A percentile compares a stretch with the other conserved stretches of the same genome.
These are phyloP conservation scores for Portevinia maculata DNA, from an alignment of 2,888 invertebrate species.

Conservation along the genomic window DNA sequence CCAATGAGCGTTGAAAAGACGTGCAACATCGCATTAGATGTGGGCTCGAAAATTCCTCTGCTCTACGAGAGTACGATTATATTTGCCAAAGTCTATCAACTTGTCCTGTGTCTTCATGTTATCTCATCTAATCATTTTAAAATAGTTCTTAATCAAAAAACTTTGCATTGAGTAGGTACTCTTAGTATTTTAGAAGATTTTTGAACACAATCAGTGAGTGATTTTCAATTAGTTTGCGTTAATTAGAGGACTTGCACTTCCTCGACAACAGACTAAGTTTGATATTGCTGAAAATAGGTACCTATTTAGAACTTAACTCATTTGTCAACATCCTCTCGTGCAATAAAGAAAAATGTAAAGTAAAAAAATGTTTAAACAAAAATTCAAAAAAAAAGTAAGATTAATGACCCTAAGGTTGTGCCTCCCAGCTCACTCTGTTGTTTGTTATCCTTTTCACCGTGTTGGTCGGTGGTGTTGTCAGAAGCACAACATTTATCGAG, in stretches of 20 bases:
- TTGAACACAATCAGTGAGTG: conserved; percentile 35
- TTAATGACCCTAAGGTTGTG: conserved; percentile 47
- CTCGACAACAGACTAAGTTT: background rate
- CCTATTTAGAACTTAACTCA: conserved; percentile 10
- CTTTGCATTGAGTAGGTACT: conserved; percentile 17
- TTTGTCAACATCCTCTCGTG: conserved; percentile 57
- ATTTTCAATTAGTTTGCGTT: conserved; percentile 51
- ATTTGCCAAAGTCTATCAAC: conserved; percentile 46
- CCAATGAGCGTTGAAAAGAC: conserved; percentile 31
- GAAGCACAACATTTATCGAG: conserved; percentile 70
- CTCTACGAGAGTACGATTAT: conserved; percentile 26
- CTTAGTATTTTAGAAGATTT: conserved; percentile 21
- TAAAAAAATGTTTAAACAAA: conserved; percentile 26
- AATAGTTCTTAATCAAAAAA: conserved; percentile 40
- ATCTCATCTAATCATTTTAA: conserved; percentile 11
- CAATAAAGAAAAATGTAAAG: background rate
- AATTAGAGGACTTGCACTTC: conserved; percentile 29
- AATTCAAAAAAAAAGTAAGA: conserved; percentile 51
- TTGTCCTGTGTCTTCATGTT: conserved; percentile 4
- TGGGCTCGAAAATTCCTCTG: conserved; percentile 24
- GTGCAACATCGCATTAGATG: conserved; percentile 30
- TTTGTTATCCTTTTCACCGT: conserved; percentile 66
- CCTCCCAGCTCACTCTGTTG: conserved; percentile 29
- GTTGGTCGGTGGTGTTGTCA: conserved; percentile 35
- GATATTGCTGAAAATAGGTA: background rate